Conservation (phyloP, 2,797 vertebrate genomes). For the Pangasius djambal region DNA sequence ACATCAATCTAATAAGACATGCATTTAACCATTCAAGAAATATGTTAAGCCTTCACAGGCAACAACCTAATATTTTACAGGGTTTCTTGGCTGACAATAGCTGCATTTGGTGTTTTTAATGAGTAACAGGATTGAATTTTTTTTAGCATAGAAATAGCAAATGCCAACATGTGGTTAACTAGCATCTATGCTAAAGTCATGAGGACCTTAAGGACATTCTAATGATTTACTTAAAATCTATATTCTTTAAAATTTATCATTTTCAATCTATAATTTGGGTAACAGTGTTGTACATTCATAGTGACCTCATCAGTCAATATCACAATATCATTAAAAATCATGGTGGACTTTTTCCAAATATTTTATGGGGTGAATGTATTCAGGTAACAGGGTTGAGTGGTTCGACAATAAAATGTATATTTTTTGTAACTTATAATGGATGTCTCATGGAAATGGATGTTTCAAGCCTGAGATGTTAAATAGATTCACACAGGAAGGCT, state of each 20-base stretch:
- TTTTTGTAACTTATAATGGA: background rate
- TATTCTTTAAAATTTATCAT: background rate
- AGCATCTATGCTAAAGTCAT: background rate
- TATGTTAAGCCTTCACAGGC: background rate
- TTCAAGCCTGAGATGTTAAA: background rate
- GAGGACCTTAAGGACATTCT: background rate
- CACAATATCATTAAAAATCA: background rate
- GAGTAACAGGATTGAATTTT: too few species aligned
- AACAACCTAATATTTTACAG: background rate
- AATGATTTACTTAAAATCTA: background rate
- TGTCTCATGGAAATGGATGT: background rate
- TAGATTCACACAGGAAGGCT: background rate
- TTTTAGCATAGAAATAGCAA: background rate
- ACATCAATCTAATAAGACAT: background rate
- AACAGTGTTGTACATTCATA: background rate
- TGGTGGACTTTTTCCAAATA: background rate
- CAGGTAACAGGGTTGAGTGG: too few species aligned
- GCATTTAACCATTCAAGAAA: background rate
- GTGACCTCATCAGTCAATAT: background rate
- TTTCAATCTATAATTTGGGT: background rate
- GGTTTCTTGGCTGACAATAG: background rate
- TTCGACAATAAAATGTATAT: too few species aligned
- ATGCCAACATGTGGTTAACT: background rate
- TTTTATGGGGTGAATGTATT: background rate
- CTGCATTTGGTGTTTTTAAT: too few species aligned